Evolutionary conservation across 2,113 vertebrate species (phyloP).

Genomic region (Salvator merianae): DNA sequence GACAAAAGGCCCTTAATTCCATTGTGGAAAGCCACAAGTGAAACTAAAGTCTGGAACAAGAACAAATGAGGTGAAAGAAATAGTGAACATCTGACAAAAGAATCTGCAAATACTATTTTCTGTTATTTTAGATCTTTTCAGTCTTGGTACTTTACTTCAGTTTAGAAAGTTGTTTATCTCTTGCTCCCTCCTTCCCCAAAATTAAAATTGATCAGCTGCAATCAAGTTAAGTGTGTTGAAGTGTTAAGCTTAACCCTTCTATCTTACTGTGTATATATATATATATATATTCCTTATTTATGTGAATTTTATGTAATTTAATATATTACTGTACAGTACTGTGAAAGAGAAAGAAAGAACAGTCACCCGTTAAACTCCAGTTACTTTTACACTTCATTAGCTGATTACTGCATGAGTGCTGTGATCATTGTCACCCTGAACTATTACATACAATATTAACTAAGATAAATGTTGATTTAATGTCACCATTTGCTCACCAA

Average conservation of each 20-base stretch:
- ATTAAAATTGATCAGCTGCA: too few relatives aligned
- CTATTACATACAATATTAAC: conserved; percentile 16
- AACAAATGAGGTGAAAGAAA: background rate
- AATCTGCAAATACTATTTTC: background rate
- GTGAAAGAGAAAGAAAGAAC: background rate
- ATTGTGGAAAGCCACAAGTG: background rate
- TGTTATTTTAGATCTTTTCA: background rate
- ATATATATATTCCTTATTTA: background rate
- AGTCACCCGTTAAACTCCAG: background rate
- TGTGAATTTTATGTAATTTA: background rate
- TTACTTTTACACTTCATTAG: background rate
- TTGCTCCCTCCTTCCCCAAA: too few relatives aligned
- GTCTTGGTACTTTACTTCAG: background rate
- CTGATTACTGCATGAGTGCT: background rate
- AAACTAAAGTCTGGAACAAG: background rate
- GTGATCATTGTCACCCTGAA: conserved; percentile 7
- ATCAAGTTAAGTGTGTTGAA: too few relatives aligned
- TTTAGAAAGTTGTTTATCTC: too few relatives aligned
- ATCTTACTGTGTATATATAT: background rate
- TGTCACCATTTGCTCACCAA: conserved; percentile 3
- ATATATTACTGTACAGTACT: background rate
- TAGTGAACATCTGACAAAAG: background rate
- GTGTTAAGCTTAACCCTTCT: background rate
- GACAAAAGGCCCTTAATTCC: too few relatives aligned
- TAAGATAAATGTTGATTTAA: conserved; percentile 26